Evolutionary conservation across 2,797 vertebrate species (phyloP), one percentile per base, ranked within the genome.

Genomic region (Garrulus glandarius): DNA sequence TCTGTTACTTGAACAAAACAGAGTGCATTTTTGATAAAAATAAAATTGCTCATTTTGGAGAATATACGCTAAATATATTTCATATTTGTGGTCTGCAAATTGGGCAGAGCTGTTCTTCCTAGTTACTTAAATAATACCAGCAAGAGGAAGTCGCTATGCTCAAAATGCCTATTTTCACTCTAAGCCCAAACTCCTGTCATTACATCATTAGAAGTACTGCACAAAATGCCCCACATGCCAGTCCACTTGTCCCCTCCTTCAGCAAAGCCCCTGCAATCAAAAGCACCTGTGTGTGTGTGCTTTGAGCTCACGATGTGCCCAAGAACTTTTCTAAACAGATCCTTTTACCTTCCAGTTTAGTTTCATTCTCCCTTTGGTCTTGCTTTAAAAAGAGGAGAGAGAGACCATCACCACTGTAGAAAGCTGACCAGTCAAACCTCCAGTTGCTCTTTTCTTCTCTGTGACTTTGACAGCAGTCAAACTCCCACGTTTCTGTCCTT

Each of bases 1-100:
- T 92, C 87, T 95, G 77, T 91, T 95, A 91, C 83, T 93, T 71
- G 88, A 93, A 89, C 81, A 94, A 89, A 94, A 82, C 30, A 81
- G 72, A 79, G 84, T 89, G 67, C 63, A 64, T 91, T 94, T 93
- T 82, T 85, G 65, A 92, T 90, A 89, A 95, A 96, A 96, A 95
- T 94, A 93, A 89, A 96, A 86, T 60, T 50, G 77, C 77, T 90
- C 84, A 77, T 93, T 95, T 94, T 84, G 83, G 87, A 95, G 80
- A 84, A 72, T 79, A 70, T 53, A 82, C 0, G 0, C 78, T 75
- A 88, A 88, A 79, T 61, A 61, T 64, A 90, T 88, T 94, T 78
- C 55, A 87, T 50, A 27, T 61, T 95, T 94, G 79, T 37, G 44
- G 91, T 82, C 77, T 93, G 59, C 18, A 88, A 89, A 93, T 90